Percentiles rank a stretch among this genome's conserved stretches.
phyloP scores from a whole-genome alignment of 2,113 vertebrate genomes.

The Lepisosteus oculatus region DNA sequence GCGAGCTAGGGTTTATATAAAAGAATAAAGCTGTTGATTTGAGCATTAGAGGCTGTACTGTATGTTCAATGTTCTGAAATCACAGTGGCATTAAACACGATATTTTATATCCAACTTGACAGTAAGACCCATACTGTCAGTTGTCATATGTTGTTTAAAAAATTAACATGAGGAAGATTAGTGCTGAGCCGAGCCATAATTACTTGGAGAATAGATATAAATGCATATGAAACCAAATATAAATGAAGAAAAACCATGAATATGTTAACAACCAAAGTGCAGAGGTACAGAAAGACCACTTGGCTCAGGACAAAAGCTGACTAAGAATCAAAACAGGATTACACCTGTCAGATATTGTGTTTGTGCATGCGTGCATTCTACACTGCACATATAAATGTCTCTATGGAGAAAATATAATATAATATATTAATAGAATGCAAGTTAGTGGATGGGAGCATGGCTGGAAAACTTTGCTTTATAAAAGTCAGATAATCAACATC shows the following conservation, averaged over 20 bases:
- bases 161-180: constrained; percentile 69
- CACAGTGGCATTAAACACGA: constrained; percentile 62
- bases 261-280: constrained; percentile 24
- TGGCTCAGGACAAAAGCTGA: too few species aligned
- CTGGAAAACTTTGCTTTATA: too few species aligned
- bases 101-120: constrained; percentile 56
- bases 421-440: too few species aligned
- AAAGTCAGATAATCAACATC: too few species aligned
- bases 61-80: constrained; percentile 45
- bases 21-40: constrained; percentile 65
- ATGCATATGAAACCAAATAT: constrained; percentile 54
- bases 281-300: neutral
- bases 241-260: constrained; percentile 51
- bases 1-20: neutral
- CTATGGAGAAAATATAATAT: too few species aligned
- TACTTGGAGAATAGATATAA: neutral
- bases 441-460: too few species aligned
- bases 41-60: constrained; percentile 47
- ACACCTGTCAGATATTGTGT: too few species aligned
- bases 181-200: constrained; percentile 40
- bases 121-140: too few species aligned
- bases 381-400: too few species aligned
- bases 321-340: too few species aligned
- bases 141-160: constrained; percentile 40
- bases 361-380: too few species aligned